These are phyloP conservation scores for Columba janthina DNA, from an alignment of 2,113 vertebrate species.

Conservation along the genomic window DNA sequence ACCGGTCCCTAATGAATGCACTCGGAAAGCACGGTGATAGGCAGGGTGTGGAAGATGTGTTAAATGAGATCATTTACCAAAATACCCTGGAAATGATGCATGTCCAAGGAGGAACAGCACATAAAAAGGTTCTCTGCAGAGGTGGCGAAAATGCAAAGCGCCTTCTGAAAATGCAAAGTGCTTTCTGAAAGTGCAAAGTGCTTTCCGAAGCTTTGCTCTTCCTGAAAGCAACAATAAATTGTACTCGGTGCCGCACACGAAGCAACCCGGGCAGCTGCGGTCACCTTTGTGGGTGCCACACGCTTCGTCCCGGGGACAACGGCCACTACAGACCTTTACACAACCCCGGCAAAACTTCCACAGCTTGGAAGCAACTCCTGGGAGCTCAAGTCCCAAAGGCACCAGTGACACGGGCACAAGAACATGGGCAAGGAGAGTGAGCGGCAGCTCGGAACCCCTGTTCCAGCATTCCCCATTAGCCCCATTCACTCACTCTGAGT, in stretches of 20 bases:
- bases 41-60: neutral
- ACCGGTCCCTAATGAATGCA: neutral
- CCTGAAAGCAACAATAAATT: neutral
- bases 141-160: neutral
- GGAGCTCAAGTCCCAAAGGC: neutral
- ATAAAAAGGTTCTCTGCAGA: neutral
- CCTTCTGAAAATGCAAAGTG: neutral
- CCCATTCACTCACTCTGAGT: neutral
- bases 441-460: neutral
- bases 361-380: neutral
- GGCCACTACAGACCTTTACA: neutral
- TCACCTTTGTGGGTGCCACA: fast-evolving
- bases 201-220: neutral
- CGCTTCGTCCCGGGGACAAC: fast-evolving
- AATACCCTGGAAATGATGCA: neutral
- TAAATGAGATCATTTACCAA: neutral
- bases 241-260: fast-evolving
- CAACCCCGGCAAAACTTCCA: neutral
- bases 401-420: neutral
- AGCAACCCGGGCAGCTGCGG: neutral
- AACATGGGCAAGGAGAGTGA: neutral
- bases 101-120: neutral
- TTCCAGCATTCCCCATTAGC: neutral
- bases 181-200: neutral
- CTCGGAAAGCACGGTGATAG: neutral